Conservation (phyloP, 1,140 invertebrate genomes). For the Drosophila tropicalis region DNA sequence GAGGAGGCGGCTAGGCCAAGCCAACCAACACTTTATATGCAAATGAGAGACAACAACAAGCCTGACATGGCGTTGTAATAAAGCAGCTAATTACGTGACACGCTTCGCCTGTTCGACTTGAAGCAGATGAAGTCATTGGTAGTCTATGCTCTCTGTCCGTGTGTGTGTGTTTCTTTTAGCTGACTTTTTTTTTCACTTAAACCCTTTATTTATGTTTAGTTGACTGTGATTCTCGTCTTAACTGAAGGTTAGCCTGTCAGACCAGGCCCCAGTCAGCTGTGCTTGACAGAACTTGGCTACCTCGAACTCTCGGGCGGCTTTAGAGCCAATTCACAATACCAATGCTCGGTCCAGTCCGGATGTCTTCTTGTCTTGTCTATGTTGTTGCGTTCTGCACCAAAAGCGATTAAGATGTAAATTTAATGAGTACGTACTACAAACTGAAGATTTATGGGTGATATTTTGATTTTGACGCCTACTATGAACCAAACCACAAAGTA, state of each 20-base stretch:
- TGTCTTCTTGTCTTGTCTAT: constrained; percentile 56
- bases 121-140: constrained; percentile 62
- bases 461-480: constrained; percentile 47
- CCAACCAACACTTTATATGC: constrained; percentile 56
- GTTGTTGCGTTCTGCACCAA: constrained; percentile 59
- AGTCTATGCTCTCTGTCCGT: background rate
- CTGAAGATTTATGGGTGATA: constrained; percentile 64
- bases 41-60: constrained; percentile 45
- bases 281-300: constrained; percentile 30
- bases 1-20: constrained; percentile 43
- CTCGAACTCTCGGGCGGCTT: constrained; percentile 16
- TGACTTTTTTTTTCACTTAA: constrained; percentile 35
- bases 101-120: constrained; percentile 64
- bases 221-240: constrained; percentile 50
- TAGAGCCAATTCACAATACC: constrained; percentile 41
- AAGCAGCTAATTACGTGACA: constrained; percentile 73
- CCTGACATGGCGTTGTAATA: constrained; percentile 53
- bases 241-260: constrained; percentile 50
- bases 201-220: constrained; percentile 51
- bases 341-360: constrained; percentile 56
- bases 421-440: constrained; percentile 57
- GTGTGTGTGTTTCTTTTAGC: background rate
- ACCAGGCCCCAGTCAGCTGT: constrained; percentile 18
- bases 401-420: constrained; percentile 77
- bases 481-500: constrained; percentile 26